Percentiles rank a stretch among this genome's conserved stretches.
These are phyloP conservation scores for Clarias pachynema DNA, from an alignment of 2,797 vertebrate genomes.

Conservation along the genomic window DNA sequence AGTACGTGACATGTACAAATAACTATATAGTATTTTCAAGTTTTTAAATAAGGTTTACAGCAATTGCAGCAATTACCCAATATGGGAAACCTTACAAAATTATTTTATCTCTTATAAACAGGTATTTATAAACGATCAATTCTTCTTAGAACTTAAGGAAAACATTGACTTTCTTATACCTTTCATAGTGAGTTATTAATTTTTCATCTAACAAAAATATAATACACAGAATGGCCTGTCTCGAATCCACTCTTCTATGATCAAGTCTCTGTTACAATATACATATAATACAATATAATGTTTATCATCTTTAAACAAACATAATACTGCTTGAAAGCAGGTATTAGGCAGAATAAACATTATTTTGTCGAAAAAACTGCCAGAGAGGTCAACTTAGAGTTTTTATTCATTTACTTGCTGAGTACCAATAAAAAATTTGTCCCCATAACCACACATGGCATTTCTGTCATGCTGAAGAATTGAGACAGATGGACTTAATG, in stretches of 20 bases:
- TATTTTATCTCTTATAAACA: not conserved
- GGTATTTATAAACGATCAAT: not conserved
- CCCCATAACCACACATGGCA: not conserved
- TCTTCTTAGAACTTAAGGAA: not conserved
- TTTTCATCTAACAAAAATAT: not conserved
- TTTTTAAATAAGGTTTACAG: not conserved
- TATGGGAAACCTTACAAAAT: not conserved
- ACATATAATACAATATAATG: too few species aligned
- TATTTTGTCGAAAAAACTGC: not conserved
- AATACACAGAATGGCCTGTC: not conserved
- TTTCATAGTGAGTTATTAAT: not conserved
- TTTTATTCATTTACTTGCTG: not conserved
- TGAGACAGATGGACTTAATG: not conserved
- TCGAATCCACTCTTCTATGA: not conserved
- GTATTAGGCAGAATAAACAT: not conserved
- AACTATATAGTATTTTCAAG: too few species aligned
- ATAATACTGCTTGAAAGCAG: not conserved
- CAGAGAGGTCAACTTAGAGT: not conserved
- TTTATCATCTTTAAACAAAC: not conserved
- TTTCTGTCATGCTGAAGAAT: not conserved
- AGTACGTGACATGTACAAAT: too few species aligned
- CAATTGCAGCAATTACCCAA: not conserved
- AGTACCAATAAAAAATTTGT: not conserved
- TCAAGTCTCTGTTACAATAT: not conserved
- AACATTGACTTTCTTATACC: not conserved